These are phyloP conservation scores for Sarcophaga variegata DNA, from an alignment of 2,888 invertebrate genomes.

Conservation along the genomic window DNA sequence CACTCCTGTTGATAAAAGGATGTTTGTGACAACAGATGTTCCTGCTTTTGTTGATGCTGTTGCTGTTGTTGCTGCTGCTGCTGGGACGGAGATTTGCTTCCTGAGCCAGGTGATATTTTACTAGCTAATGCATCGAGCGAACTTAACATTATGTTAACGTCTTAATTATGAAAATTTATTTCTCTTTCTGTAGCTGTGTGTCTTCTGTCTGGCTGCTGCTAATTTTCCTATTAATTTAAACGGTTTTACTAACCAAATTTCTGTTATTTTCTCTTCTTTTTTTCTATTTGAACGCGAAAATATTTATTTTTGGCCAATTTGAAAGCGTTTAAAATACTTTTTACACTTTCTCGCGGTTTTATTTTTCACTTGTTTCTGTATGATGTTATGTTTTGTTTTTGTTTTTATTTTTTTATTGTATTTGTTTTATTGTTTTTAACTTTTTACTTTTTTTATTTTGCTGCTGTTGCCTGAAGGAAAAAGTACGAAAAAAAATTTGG, in stretches of 20 bases:
- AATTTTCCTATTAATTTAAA: neutral
- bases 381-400: constrained; percentile 53
- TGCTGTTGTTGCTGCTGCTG: constrained; percentile 66
- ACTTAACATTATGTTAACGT: constrained; percentile 87
- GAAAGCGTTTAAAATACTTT: constrained; percentile 16
- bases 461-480: constrained; percentile 78
- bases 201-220: constrained; percentile 40
- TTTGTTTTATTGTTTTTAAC: constrained; percentile 31
- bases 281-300: neutral
- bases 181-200: constrained; percentile 37
- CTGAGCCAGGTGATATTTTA: constrained; percentile 92
- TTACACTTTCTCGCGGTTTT: neutral
- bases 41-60: constrained; percentile 66
- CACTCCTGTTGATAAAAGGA: constrained; percentile 40
- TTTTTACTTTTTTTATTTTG: constrained; percentile 32
- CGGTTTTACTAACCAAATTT: constrained; percentile 32
- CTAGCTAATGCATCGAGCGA: constrained; percentile 94
- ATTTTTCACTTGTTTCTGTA: constrained; percentile 28
- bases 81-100: constrained; percentile 77
- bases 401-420: constrained; percentile 20
- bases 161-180: constrained; percentile 65
- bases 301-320: neutral
- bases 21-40: constrained; percentile 67
- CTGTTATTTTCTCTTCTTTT: constrained; percentile 17
- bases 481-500: constrained; percentile 73